Evolutionary conservation across 64 coral and sea anemone species (phyloP), one percentile per base, ranked within the genome.

Genomic region (Montipora foliosa): DNA sequence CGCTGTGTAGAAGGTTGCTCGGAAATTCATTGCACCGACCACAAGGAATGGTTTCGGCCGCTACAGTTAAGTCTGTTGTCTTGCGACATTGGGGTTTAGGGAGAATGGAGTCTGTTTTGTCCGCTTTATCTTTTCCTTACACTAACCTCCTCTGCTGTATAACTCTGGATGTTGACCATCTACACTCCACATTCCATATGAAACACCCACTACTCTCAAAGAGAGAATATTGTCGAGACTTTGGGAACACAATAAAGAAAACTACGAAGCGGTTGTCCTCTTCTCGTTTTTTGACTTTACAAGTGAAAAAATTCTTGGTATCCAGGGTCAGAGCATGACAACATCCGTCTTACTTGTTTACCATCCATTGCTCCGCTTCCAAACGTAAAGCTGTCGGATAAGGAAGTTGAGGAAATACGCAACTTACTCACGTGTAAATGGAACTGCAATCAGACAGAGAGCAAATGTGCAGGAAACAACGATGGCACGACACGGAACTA

Each of bases 201-300:
- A 91, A 91, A 77, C 80, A 74, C 16, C 73, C 82, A 5, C 48
- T 92, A 16, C 58, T 37, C 1, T 61, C 91, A 0, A 77, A 64
- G 53, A 20, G 44, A 5, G 70, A 92, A n/a, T 92, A 85, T 20
- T 25, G 70, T 21, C 22, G 81, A 61, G 68, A 87, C 53, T 70
- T 95, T 78, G 94, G 88, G 8, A 88, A 95, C 69, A 78, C 88
- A 24, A 61, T 95, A 9, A 90, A 87, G 21, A 67, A 94, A 89
- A 90, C 14, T 59, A n/a, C 77, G 9, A 66, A 90, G 77, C 79
- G 51, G 22, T 10, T 86, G 22, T 76, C 82, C 45, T 10, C n/a
- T 0, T 49, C 80, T 55, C 47, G 11, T 29, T 13, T 84, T 57
- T 72, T 44, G 87, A 93, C 57, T 93, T 55, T 44, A 78, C 72